Conservation (phyloP, 2,113 vertebrate species). For the Pangasianodon gigas region DNA sequence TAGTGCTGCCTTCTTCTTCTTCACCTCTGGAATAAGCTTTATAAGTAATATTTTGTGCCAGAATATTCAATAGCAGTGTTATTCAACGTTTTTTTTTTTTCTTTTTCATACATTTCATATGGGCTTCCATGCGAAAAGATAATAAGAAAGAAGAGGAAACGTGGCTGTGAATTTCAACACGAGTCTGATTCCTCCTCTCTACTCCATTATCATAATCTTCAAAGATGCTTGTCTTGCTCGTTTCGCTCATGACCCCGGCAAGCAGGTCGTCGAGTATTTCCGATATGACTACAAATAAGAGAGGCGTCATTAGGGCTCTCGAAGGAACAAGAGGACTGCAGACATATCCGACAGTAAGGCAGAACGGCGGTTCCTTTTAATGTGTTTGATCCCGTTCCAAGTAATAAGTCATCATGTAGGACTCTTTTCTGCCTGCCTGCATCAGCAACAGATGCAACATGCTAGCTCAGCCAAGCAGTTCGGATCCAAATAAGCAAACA, state of each 20-base stretch:
- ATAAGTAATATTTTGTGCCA: slow-evolving; percentile 52
- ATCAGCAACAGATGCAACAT: background rate
- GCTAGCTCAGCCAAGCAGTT: background rate
- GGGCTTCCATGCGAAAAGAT: slow-evolving; percentile 66
- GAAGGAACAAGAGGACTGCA: slow-evolving; percentile 62
- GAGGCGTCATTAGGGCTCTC: slow-evolving; percentile 71
- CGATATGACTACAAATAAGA: slow-evolving; percentile 77
- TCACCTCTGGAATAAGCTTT: slow-evolving; percentile 58
- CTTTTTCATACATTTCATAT: slow-evolving; percentile 69
- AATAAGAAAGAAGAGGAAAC: slow-evolving; percentile 66
- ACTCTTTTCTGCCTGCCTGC: background rate
- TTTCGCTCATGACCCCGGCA: slow-evolving; percentile 75
- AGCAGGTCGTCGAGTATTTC: slow-evolving; percentile 72
- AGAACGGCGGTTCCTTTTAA: slow-evolving; percentile 69
- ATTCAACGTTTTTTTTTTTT: slow-evolving; percentile 56
- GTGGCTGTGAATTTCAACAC: slow-evolving; percentile 73
- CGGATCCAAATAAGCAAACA: background rate
- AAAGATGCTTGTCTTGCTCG: slow-evolving; percentile 80
- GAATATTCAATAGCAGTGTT: slow-evolving; percentile 53
- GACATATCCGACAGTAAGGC: slow-evolving; percentile 64
- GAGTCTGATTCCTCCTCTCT: slow-evolving; percentile 68
- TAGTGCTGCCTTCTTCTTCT: slow-evolving; percentile 47
- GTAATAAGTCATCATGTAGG: slow-evolving; percentile 32
- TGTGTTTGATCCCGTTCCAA: slow-evolving; percentile 68
- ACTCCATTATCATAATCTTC: slow-evolving; percentile 79